Evolutionary conservation across 2,797 vertebrate species (phyloP).

Genomic region (Myripristis jacobus): DNA sequence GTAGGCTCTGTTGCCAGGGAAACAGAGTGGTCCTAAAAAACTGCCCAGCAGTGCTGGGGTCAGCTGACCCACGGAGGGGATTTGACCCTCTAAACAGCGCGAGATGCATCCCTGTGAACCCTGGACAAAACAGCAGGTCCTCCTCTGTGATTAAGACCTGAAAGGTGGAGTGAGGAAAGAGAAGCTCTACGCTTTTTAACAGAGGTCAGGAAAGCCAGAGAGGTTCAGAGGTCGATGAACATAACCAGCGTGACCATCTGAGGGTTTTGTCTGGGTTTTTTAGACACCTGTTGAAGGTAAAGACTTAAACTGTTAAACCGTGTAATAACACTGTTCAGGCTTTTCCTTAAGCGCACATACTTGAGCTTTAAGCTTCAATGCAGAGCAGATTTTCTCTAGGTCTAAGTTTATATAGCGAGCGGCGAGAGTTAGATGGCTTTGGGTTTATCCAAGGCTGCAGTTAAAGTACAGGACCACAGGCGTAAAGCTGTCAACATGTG

Average conservation of each 20-base stretch:
- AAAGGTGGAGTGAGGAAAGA: slow-evolving; percentile 53
- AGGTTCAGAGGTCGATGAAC: slow-evolving; percentile 58
- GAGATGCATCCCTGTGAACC: slow-evolving; percentile 51
- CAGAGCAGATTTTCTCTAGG: slow-evolving; percentile 39
- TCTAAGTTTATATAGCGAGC: slow-evolving; percentile 37
- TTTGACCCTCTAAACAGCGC: slow-evolving; percentile 60
- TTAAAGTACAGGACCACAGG: slow-evolving; percentile 76
- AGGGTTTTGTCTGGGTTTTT: slow-evolving; percentile 49
- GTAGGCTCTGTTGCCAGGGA: neutral
- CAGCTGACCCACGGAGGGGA: slow-evolving; percentile 39
- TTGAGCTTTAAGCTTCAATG: slow-evolving; percentile 19
- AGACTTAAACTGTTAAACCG: slow-evolving; percentile 24
- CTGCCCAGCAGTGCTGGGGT: slow-evolving; percentile 12
- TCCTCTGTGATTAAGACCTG: slow-evolving; percentile 48
- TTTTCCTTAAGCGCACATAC: slow-evolving; percentile 23
- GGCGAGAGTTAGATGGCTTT: slow-evolving; percentile 63
- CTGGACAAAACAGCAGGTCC: slow-evolving; percentile 43
- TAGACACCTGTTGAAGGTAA: slow-evolving; percentile 66
- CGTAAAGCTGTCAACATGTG: slow-evolving; percentile 82
- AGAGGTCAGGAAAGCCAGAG: slow-evolving; percentile 34
- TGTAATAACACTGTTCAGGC: neutral
- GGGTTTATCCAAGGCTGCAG: slow-evolving; percentile 75
- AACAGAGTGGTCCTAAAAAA: neutral
- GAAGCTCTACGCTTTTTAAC: slow-evolving; percentile 53
- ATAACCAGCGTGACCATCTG: slow-evolving; percentile 48